Base-by-base conservation (phyloP, 2,888 invertebrate genomes). In the Platypus cylindrus region DNA sequence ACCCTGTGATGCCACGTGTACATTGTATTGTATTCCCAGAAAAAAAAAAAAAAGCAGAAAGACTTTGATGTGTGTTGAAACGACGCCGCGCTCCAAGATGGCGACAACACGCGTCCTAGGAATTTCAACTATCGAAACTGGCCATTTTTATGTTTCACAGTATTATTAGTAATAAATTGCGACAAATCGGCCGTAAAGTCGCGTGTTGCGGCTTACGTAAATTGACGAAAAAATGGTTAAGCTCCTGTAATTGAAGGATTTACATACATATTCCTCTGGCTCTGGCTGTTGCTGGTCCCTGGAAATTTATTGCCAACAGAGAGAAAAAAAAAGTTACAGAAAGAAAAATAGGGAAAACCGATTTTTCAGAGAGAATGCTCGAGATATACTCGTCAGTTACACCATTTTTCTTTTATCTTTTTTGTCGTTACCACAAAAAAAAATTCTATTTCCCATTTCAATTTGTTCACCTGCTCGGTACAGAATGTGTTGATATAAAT, bases 161-260 rank as follows among this genome's bases (percentile, higher is more conserved):
- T 61, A 61, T n/a, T n/a, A n/a, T 61, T 60, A 56, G 59, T 55
- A 53, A 58, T 59, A 60, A 61, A 60, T 61, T 58, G 58, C 48
- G 49, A 50, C 52, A 57, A 59, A 58, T 59, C 55, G 56, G 53
- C 50, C 56, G 55, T 56, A 50, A 46, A 38, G 50, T 44, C 58
- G 52, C 59, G 61, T 61, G 61, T 43, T 53, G 58, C 45, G 60
- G 61, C 60, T 60, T 48, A 41, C 36, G 38, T 32, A 30, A 30
- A 34, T 32, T 35, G 36, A 27, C 18, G 30, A 34, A 37, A 37
- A 37, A 36, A 22, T n/a, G n/a, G n/a, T 20, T 37, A 40, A 40
- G 40, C 40, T 25, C 9, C 29, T 32, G 37, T 40, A 40, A 40
- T 40, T 40, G 40, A 37, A 34, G 33, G 33, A 40, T 40, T 40